Conservation (phyloP, 2,888 invertebrate species). For the Protonemura montana region DNA sequence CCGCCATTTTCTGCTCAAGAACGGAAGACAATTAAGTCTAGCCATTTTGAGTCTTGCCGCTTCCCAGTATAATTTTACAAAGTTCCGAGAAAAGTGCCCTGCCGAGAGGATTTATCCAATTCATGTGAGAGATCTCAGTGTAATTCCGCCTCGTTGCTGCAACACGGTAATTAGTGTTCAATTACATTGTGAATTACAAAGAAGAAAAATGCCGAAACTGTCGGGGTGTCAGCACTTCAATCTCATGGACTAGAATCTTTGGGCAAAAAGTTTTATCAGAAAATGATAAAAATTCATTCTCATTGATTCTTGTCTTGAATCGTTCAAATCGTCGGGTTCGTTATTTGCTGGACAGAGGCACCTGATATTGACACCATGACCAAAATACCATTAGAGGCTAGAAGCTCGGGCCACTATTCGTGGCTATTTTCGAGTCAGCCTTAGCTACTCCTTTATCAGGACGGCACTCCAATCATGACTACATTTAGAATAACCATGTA, state of each 20-base stretch:
- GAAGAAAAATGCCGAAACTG: conserved; percentile 24
- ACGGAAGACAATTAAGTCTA: not conserved
- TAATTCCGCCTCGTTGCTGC: conserved; percentile 20
- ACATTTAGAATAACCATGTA: too few relatives aligned
- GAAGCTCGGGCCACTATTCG: too few relatives aligned
- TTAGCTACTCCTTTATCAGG: too few relatives aligned
- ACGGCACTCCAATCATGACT: too few relatives aligned
- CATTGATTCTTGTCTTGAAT: too few relatives aligned
- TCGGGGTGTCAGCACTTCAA: not conserved
- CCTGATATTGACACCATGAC: too few relatives aligned
- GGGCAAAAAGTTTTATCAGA: not conserved
- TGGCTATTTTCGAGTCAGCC: too few relatives aligned
- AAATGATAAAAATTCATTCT: not conserved
- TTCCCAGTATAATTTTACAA: not conserved
- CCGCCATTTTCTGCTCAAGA: not conserved
- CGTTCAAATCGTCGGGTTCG: too few relatives aligned
- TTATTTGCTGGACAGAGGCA: too few relatives aligned
- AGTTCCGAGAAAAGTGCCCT: not conserved
- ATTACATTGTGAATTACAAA: conserved; percentile 7
- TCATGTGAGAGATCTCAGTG: conserved; percentile 15
- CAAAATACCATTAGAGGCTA: too few relatives aligned
- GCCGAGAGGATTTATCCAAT: not conserved
- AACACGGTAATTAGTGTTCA: not conserved
- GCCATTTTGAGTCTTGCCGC: not conserved
- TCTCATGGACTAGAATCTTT: conserved; percentile 16